Evolutionary conservation across 2,888 invertebrate species (phyloP).

Genomic region (Muschampia plurimacula): DNA sequence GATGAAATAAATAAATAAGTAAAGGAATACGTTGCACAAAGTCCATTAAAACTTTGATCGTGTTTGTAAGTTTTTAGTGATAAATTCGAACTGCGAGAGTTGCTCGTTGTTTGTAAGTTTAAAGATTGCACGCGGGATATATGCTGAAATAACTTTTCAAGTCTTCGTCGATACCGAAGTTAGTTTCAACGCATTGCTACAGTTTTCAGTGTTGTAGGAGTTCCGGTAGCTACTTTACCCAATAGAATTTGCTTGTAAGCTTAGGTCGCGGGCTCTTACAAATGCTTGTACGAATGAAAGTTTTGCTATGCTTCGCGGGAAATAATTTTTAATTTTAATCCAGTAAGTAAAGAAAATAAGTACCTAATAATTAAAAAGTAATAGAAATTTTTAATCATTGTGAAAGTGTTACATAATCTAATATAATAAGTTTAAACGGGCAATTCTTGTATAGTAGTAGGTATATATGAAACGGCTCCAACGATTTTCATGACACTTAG

Average conservation of each 20-base stretch:
- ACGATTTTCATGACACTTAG: too few relatives aligned
- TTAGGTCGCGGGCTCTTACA: background rate
- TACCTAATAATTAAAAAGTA: too few relatives aligned
- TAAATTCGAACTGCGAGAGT: slow-evolving; percentile 25
- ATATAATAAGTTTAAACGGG: too few relatives aligned
- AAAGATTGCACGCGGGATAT: slow-evolving; percentile 23
- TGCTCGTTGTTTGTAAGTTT: slow-evolving; percentile 31
- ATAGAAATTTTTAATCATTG: too few relatives aligned
- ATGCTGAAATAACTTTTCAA: slow-evolving; percentile 34
- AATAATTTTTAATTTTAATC: too few relatives aligned
- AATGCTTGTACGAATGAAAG: background rate
- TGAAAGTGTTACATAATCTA: too few relatives aligned
- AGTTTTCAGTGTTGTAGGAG: slow-evolving; percentile 10
- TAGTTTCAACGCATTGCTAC: slow-evolving; percentile 34
- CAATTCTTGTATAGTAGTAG: too few relatives aligned
- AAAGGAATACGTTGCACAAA: slow-evolving; percentile 9
- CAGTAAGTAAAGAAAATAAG: too few relatives aligned
- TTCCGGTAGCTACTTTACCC: slow-evolving; percentile 16
- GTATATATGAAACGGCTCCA: too few relatives aligned
- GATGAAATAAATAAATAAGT: background rate
- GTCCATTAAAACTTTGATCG: slow-evolving; percentile 33
- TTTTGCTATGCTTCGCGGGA: too few relatives aligned
- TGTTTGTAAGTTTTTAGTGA: slow-evolving; percentile 22
- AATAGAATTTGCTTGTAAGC: slow-evolving; percentile 33
- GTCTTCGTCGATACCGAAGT: slow-evolving; percentile 28